Evolutionary conservation across 2,797 vertebrate species (phyloP).

Genomic region (Remorina albescens): DNA sequence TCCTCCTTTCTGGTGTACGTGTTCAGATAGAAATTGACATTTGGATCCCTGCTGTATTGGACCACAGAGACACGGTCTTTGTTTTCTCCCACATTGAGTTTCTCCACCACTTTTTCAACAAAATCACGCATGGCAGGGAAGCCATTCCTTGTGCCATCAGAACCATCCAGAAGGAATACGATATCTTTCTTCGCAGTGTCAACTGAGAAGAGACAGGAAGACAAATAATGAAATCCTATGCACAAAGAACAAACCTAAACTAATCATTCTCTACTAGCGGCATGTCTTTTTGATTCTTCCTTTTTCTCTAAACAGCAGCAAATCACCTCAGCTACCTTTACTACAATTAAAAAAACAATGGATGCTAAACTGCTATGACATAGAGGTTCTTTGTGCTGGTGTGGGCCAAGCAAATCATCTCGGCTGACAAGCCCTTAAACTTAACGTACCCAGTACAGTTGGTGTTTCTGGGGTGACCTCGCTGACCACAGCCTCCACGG

Average conservation of each 20-base stretch:
- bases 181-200: slow-evolving; percentile 81
- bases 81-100: slow-evolving; percentile 83
- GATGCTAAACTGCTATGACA: no score
- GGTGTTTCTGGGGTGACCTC: slow-evolving; percentile 18
- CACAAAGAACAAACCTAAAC: neutral
- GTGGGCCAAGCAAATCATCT: neutral
- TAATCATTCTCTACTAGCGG: no score
- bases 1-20: slow-evolving; percentile 68
- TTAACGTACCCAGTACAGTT: slow-evolving; percentile 47
- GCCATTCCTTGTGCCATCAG: slow-evolving; percentile 83
- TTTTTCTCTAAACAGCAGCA: no score
- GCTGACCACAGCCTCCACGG: slow-evolving; percentile 35
- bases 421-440: no score
- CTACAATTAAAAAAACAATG: no score
- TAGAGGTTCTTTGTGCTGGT: neutral
- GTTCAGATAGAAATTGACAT: slow-evolving; percentile 86
- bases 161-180: slow-evolving; percentile 85
- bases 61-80: slow-evolving; percentile 86
- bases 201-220: slow-evolving; percentile 33
- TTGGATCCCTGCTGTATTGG: slow-evolving; percentile 87
- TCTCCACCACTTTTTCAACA: slow-evolving; percentile 85
- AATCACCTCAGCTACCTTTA: no score
- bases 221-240: slow-evolving; percentile 39
- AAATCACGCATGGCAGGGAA: slow-evolving; percentile 87
- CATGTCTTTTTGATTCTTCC: no score